Evolutionary conservation across 2,113 vertebrate genomes (phyloP).

Genomic region (Corvus hawaiiensis): DNA sequence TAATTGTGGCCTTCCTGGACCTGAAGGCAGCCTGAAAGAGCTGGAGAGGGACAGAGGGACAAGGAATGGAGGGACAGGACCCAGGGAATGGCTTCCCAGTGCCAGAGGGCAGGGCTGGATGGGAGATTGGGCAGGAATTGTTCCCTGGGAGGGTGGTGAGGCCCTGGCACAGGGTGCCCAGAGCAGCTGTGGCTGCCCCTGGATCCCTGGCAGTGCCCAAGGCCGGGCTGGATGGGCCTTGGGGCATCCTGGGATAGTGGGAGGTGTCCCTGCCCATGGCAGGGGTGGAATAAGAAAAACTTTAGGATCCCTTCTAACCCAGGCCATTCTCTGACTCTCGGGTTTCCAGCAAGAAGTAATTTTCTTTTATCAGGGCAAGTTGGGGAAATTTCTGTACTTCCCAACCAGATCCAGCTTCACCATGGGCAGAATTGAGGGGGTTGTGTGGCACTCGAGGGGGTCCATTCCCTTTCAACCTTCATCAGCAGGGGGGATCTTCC

Average conservation of each 20-base stretch:
- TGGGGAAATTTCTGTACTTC: not conserved
- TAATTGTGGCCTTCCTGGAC: not conserved
- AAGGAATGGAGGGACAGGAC: not conserved
- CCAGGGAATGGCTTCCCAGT: not conserved
- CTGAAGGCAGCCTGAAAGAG: not conserved
- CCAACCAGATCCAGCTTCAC: accelerated
- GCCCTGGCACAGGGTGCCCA: not conserved
- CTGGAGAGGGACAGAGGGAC: not conserved
- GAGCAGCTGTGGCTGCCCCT: not conserved
- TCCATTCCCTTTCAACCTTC: not conserved
- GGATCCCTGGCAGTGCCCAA: not conserved
- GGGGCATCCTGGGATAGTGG: accelerated
- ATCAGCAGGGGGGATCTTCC: not conserved
- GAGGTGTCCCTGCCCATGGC: not conserved
- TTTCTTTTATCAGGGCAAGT: not conserved
- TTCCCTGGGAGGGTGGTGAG: accelerated
- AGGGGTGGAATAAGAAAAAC: not conserved
- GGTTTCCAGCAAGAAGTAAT: not conserved
- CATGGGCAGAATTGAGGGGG: accelerated
- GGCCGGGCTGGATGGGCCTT: accelerated
- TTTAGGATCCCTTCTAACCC: not conserved
- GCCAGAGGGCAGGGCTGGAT: accelerated
- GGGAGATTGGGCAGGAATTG: not conserved
- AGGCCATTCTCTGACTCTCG: not conserved
- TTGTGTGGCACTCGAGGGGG: not conserved